A percentile compares a stretch with the other conserved stretches of the same genome.
Evolutionary conservation across 2,797 vertebrate species (phyloP).

Genomic region (Tapera naevia): DNA sequence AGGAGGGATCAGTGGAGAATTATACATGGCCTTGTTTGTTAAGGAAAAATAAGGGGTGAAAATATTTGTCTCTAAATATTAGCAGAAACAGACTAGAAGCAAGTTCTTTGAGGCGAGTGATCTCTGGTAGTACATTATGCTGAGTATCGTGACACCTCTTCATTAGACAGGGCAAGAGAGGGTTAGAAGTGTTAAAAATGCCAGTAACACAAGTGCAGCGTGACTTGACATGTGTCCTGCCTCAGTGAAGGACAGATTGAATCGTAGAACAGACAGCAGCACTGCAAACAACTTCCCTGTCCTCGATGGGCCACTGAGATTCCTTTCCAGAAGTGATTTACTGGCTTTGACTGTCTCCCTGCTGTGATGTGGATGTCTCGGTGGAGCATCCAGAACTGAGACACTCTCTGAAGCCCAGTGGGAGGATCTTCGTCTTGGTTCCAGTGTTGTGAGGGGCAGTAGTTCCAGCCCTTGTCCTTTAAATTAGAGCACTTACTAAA

Average conservation of each 20-base stretch:
- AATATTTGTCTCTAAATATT: not conserved
- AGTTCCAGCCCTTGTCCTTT: not conserved
- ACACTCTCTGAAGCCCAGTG: not conserved
- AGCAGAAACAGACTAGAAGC: not conserved
- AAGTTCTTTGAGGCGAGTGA: not conserved
- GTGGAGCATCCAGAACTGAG: not conserved
- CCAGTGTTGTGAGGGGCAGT: accelerated
- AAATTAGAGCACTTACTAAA: not conserved
- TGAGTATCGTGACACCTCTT: not conserved
- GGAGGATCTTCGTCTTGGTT: not conserved
- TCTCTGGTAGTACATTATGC: not conserved
- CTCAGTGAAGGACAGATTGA: not conserved
- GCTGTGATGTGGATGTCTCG: not conserved
- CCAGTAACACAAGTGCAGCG: not conserved
- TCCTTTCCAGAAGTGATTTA: not conserved
- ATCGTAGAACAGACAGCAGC: not conserved
- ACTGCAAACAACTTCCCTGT: not conserved
- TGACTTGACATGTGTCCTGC: not conserved
- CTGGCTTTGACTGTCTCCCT: not conserved
- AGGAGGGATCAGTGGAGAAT: not conserved
- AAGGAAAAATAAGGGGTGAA: not conserved
- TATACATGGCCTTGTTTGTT: not conserved
- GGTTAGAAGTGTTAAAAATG: not conserved
- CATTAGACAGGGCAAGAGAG: not conserved
- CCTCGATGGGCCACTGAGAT: not conserved